Conservation (phyloP, 2,888 invertebrate genomes). For the Ecdyonurus torrentis region DNA sequence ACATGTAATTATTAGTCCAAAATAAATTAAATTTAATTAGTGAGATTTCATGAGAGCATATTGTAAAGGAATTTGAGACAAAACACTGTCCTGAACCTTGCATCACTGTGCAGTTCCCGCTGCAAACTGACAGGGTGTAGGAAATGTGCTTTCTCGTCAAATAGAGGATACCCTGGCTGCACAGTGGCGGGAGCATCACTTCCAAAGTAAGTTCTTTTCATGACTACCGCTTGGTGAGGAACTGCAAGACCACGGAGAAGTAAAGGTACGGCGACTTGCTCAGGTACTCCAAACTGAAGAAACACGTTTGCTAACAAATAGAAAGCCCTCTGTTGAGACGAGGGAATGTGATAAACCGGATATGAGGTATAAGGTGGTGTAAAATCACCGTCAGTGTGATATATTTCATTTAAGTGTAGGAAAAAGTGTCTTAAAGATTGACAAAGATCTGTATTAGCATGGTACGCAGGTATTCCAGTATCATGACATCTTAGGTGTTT, state of each 20-base stretch:
- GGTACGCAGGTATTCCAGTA: not conserved
- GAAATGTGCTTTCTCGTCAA: not conserved
- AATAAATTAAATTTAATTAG: too few species aligned
- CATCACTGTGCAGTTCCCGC: conserved; percentile 1
- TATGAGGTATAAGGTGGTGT: not conserved
- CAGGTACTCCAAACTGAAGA: conserved; percentile 1
- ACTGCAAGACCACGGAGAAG: not conserved
- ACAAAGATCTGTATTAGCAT: not conserved
- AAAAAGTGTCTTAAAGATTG: not conserved
- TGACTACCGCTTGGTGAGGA: not conserved
- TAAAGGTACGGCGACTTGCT: not conserved
- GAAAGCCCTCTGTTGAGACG: not conserved
- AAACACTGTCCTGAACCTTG: not conserved
- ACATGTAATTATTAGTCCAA: too few species aligned
- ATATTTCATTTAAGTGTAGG: not conserved
- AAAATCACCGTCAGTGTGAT: not conserved
- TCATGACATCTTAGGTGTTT: not conserved
- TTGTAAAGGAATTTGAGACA: not conserved
- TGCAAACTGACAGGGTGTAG: not conserved
- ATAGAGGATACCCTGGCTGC: not conserved
- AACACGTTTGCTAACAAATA: conserved; percentile 2
- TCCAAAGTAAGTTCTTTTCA: not conserved
- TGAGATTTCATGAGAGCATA: not conserved
- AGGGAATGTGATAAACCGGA: not conserved
- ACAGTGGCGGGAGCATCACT: not conserved